Evolutionary conservation across 2,797 vertebrate genomes (phyloP), one percentile per base, ranked within the genome.

Genomic region (Sylvia borin): DNA sequence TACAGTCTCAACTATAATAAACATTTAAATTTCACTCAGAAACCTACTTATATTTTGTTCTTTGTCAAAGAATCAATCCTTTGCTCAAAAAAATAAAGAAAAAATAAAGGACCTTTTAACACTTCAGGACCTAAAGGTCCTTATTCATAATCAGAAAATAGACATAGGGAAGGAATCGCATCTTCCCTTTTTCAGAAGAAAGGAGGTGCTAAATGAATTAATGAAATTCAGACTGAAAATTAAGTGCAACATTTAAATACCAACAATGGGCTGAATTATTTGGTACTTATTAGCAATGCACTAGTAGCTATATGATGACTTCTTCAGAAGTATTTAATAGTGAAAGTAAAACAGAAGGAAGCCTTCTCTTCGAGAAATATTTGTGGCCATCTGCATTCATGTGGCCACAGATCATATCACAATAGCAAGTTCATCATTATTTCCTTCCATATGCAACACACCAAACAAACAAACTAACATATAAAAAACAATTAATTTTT

Each of bases 271-370:
- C 16, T 78, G 45, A 91, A 85, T 62, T 53, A 43, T 47, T 85
- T 55, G 13, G 9, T 60, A 40, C 64, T 91, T 85, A 55, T 76
- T 71, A 48, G 58, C 50, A 85, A 40, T 18, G 31, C 57, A 16
- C 6, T 79, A 17, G 38, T 51, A 85, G 32, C 31, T 54, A 21
- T 54, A 16, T 11, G 10, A 36, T 48, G 38, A 55, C 70, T 85
- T 64, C 47, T 90, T 94, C 31, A 72, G 55, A 80, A 67, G 8
- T 54, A 80, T 38, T 93, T 81, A 65, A 86, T 94, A 92, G 71
- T 38, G 40, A 67, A 83, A 81, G 26, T 9, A 88, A 68, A 81
- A 57, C 27, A 38, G 71, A 27, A 87, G 40, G 40, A 54, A 92
- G 4, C 16, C 50, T 89, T 48, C 38, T 74, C 34, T 85, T 65